Evolutionary conservation across 2,113 vertebrate species (phyloP).

Genomic region (Oxygymnocypris stewartii): DNA sequence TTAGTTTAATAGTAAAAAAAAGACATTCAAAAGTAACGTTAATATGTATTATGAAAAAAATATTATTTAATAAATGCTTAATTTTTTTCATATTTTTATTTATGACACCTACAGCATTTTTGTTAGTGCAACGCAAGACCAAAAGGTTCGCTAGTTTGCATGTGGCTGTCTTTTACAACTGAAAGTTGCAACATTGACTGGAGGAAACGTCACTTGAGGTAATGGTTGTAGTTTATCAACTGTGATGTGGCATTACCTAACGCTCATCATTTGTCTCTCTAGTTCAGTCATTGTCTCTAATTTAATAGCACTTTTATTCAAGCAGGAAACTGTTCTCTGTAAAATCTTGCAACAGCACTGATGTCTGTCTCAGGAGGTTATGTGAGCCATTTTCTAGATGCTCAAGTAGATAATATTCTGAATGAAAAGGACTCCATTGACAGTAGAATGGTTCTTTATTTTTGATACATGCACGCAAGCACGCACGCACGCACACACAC

Average conservation of each 20-base stretch:
- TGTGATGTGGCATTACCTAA: constrained; percentile 31
- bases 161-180: not conserved
- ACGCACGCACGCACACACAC: not conserved
- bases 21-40: not conserved
- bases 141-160: not conserved
- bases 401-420: constrained; percentile 25
- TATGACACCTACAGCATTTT: not conserved
- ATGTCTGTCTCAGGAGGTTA: constrained; percentile 27
- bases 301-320: constrained; percentile 30
- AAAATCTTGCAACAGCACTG: constrained; percentile 2
- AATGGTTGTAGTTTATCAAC: constrained; percentile 27
- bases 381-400: constrained; percentile 17
- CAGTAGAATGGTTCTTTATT: not conserved
- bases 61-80: not conserved
- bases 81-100: not conserved
- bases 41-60: not conserved
- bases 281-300: constrained; percentile 16
- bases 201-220: constrained; percentile 16
- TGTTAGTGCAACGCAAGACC: not conserved
- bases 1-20: not conserved
- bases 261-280: constrained; percentile 23
- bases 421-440: constrained; percentile 13
- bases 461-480: not conserved
- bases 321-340: constrained; percentile 8
- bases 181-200: constrained; percentile 11